Base-by-base conservation (phyloP, 1,140 invertebrate species). In the Drosophila arizonae region DNA sequence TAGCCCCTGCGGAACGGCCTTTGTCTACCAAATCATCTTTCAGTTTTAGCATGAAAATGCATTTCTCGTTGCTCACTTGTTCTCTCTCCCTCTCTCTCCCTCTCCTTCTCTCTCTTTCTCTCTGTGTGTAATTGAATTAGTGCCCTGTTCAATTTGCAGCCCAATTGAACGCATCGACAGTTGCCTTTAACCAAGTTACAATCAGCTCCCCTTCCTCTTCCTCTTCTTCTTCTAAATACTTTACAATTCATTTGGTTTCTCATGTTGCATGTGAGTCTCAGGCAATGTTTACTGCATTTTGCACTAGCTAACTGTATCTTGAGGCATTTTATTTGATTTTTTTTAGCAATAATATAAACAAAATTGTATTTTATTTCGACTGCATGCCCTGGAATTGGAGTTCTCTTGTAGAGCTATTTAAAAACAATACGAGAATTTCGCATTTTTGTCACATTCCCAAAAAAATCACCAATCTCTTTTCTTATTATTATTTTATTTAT, bases 41-140 rank as follows among this genome's bases (percentile, higher is more conserved):
- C 55, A 75, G 75, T 72, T 70, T 68, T 54, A 72, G 71, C 79
- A 65, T 81, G 75, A 86, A 86, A 81, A 81, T 86, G 65, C 75
- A 87, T 63, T 74, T 74, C 60, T 76, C 55, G 45, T 43, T 58
- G 43, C 70, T 21, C 28, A 54, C 43, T 45, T 9, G 6, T n/a
- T 45, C 43, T 45, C 43, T 6, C 15, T n/a, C 4, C 15, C 28
- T 55, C 33, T 26, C 33, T 50, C 43, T 21, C 30, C 41, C 30
- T 21, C 2, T 57, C 8, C 50, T 2, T 17, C 13, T 24, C 41
- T 13, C 41, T 8, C 33, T 6, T 9, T 33, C 33, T 9, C 8
- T 33, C 3, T 9, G 11, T 24, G 17, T 33, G 4, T 79, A 77
- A 80, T 84, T 85, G 70, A 85, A 84, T 84, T 80, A 80, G 52